Evolutionary conservation across 2,888 invertebrate species (phyloP), one percentile per base, ranked within the genome.

Genomic region (Drosophila paranaensis): DNA sequence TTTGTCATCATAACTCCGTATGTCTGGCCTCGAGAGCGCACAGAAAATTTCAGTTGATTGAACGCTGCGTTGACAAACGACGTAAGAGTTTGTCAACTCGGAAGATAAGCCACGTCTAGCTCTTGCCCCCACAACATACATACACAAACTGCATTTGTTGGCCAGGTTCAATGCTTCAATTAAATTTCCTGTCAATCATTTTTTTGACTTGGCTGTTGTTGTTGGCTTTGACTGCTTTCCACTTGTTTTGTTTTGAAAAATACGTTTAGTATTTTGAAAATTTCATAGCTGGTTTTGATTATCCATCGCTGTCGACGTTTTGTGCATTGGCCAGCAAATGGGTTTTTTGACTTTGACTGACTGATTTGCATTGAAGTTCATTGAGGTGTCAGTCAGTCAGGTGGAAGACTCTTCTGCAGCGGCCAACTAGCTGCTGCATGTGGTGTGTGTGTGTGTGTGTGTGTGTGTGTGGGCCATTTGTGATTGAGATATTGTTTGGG

Each of bases 161-260:
- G n/a, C 53, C 67, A 82, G 80, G 78, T 82, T 87, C 88, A 82
- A 74, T 76, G 80, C 84, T 80, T 84, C 88, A 84, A 84, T 87
- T 84, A 84, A 84, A 81, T 74, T 72, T 57, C 60, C 88, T 87
- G 84, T 84, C 84, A 84, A 84, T 84, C 84, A 84, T 63, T 74
- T 74, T 75, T 74, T 65, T 58, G 65, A 37, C 57, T 61, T 42
- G 35, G 10, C 25, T 39, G 33, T 39, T 50, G 35, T 30, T 16
- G 48, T n/a, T 33, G 54, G 40, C 53, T 50, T 62, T 50, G 39
- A 14, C 39, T 30, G 63, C 64, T 60, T 74, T 77, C 30, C 64
- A 60, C 63, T 82, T 57, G 60, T 46, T 60, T 55, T 56, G 30
- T 55, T 42, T 80, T 69, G 66, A 50, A 50, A 50, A 50, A 33